Conservation (phyloP, 2,797 vertebrate species). For the Sebastes miniatus region DNA sequence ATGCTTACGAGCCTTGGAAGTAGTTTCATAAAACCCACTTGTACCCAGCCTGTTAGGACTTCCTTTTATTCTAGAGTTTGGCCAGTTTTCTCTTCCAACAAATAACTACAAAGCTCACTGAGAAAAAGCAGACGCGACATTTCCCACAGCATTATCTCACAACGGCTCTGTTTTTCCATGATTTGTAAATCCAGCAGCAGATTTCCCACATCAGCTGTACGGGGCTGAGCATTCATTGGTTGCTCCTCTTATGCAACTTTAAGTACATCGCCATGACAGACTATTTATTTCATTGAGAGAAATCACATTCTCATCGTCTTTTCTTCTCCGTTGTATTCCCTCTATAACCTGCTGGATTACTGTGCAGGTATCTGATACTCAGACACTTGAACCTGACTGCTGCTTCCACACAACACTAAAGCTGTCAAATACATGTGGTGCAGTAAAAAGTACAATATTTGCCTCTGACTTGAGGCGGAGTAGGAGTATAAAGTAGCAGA, state of each 20-base stretch:
- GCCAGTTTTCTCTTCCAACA: background rate
- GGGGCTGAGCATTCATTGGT: background rate
- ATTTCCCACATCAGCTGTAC: background rate
- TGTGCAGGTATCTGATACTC: background rate
- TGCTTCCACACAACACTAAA: background rate
- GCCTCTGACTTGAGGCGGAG: background rate
- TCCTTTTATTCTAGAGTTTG: background rate
- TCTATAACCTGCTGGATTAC: background rate
- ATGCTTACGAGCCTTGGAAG: background rate
- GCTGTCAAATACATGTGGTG: background rate
- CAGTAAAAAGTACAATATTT: background rate
- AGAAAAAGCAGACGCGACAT: slow-evolving; percentile 2
- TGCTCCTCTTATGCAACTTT: background rate
- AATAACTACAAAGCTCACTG: background rate
- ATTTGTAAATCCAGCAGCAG: slow-evolving; percentile 19
- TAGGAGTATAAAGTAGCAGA: background rate
- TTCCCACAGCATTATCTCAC: background rate
- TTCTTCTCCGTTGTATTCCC: background rate
- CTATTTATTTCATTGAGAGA: background rate
- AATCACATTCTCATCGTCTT: background rate
- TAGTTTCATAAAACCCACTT: background rate
- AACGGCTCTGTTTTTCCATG: background rate
- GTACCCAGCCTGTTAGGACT: background rate
- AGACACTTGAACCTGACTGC: background rate
- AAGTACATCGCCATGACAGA: background rate